These are phyloP conservation scores for Poeciliopsis occidentalis DNA, from an alignment of 2,113 vertebrate species.

Conservation along the genomic window DNA sequence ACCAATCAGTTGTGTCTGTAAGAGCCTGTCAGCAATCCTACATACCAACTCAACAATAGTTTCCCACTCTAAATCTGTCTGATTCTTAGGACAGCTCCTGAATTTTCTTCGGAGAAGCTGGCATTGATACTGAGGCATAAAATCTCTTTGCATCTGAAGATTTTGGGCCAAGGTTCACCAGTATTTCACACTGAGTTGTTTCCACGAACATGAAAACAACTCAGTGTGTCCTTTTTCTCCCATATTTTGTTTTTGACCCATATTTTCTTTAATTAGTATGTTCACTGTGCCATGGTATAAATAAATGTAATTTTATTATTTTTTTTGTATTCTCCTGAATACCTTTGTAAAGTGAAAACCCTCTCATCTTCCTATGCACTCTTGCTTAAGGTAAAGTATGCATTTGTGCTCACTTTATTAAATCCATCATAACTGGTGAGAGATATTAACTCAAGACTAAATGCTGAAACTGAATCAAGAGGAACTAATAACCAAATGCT, in stretches of 20 bases:
- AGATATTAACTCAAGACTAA: not conserved
- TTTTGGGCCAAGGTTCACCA: not conserved
- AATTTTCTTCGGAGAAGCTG: not conserved
- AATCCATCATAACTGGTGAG: not conserved
- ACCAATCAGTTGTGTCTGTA: no score
- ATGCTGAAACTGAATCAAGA: not conserved
- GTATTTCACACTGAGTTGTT: not conserved
- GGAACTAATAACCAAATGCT: no score
- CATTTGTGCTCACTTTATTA: not conserved
- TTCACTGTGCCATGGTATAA: not conserved
- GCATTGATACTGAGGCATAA: not conserved
- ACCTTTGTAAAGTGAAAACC: not conserved
- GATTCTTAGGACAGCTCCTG: not conserved
- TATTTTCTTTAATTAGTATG: not conserved
- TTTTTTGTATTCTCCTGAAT: not conserved
- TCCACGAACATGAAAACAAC: not conserved
- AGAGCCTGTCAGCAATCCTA: not conserved
- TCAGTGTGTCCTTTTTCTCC: not conserved
- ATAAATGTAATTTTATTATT: not conserved
- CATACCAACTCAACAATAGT: not conserved
- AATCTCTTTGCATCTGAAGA: not conserved
- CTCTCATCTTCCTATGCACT: not conserved
- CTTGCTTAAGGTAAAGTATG: not conserved
- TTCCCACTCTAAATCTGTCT: not conserved
- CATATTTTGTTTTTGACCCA: no score